Percentiles rank a stretch among this genome's conserved stretches.
phyloP scores from a whole-genome alignment of 2,113 vertebrate species.

The Syngnathus scovelli region DNA sequence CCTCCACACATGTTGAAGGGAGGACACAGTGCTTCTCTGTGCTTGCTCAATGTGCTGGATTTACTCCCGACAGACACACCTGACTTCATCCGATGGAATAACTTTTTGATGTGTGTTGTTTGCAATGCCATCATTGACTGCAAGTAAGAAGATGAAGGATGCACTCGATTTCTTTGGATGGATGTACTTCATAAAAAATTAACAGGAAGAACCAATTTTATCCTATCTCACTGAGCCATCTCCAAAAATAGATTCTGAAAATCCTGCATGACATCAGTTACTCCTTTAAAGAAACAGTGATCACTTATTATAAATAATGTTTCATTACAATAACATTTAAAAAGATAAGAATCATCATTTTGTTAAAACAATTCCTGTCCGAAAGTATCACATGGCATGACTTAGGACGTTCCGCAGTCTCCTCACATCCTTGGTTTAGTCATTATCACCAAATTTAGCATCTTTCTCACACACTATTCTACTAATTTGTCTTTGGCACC shows the following conservation, averaged over 20 bases:
- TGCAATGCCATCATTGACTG: not conserved
- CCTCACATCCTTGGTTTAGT: not conserved
- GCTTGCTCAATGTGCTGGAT: not conserved
- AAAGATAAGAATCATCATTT: too few species aligned
- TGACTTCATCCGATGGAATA: conserved; percentile 17
- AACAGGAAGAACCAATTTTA: conserved; percentile 21
- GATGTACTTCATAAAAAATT: conserved; percentile 29
- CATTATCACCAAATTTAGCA: not conserved
- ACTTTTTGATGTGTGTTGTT: not conserved
- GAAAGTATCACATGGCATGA: too few species aligned
- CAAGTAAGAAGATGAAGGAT: too few species aligned
- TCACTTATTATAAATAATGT: too few species aligned
- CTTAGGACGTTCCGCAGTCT: too few species aligned
- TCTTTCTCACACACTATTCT: not conserved
- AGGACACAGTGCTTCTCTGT: conserved; percentile 49
- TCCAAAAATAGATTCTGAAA: conserved; percentile 32
- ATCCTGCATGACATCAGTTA: not conserved
- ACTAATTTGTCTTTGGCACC: conserved; percentile 9
- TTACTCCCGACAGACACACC: conserved; percentile 15
- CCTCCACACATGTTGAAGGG: conserved; percentile 55
- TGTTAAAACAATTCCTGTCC: too few species aligned
- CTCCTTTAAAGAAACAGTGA: too few species aligned
- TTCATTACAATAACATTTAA: too few species aligned
- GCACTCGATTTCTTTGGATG: not conserved
- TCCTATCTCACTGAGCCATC: conserved; percentile 7